These are phyloP conservation scores for Sakesphorus luctuosus DNA, from an alignment of 2,113 vertebrate genomes.

Conservation along the genomic window DNA sequence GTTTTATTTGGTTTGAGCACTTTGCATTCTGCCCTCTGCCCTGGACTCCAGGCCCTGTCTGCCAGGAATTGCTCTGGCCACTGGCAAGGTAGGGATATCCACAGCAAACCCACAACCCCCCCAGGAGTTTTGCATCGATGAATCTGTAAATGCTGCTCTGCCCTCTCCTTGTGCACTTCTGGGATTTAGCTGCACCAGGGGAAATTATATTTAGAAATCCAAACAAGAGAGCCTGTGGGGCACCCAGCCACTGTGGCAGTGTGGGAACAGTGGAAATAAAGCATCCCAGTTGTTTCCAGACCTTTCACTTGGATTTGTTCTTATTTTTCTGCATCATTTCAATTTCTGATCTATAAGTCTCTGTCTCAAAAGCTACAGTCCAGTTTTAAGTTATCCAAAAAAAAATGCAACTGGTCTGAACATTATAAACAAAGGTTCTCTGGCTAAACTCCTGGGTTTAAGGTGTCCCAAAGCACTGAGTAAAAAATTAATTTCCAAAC, in stretches of 20 bases:
- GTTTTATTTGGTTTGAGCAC: background rate
- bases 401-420: background rate
- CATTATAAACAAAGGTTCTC: background rate
- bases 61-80: background rate
- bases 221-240: background rate
- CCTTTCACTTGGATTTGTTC: background rate
- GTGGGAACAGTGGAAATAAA: background rate
- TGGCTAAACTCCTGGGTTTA: background rate
- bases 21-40: background rate
- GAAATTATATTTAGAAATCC: conserved; percentile 32
- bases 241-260: background rate
- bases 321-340: background rate
- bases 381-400: background rate
- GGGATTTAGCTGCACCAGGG: background rate
- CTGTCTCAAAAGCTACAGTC: background rate
- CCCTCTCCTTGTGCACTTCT: background rate
- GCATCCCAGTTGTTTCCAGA: background rate
- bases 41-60: background rate
- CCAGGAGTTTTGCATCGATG: background rate
- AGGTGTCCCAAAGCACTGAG: background rate
- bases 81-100: background rate
- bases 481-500: background rate
- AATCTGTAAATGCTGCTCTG: background rate
- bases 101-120: background rate
- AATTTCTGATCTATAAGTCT: background rate